Conservation (phyloP, 2,888 invertebrate species). For the Microdon myrmicae region DNA sequence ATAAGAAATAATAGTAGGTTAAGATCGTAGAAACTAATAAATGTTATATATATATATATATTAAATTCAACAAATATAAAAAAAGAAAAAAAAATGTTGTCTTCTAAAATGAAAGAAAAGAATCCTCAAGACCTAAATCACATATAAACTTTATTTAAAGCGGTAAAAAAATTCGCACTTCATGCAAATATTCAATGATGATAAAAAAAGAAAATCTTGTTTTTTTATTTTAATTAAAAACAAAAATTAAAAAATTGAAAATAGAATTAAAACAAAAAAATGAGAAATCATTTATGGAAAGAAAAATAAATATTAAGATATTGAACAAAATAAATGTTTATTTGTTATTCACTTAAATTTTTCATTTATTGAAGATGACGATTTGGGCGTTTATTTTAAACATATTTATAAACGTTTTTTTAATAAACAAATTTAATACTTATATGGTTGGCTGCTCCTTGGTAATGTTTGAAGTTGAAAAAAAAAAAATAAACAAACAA, state of each 20-base stretch:
- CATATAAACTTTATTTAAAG: constrained; percentile 43
- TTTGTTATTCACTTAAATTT: constrained; percentile 29
- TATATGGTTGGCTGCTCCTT: constrained; percentile 34
- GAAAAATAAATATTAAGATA: constrained; percentile 53
- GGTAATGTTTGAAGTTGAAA: constrained; percentile 16
- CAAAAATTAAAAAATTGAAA: constrained; percentile 24
- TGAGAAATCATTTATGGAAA: constrained; percentile 38
- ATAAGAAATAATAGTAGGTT: constrained; percentile 18
- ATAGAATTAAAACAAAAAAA: constrained; percentile 2
- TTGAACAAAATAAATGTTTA: constrained; percentile 43
- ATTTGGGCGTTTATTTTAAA: constrained; percentile 6
- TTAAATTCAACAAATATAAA: constrained; percentile 45
- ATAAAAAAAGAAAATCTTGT: constrained; percentile 25
- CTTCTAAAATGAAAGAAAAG: constrained; percentile 35
- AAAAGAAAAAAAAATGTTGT: constrained; percentile 34
- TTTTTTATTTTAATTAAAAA: constrained; percentile 35
- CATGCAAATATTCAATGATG: constrained; percentile 14
- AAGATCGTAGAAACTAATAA: constrained; percentile 50
- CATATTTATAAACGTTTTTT: constrained; percentile 14
- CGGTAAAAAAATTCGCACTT: constrained; percentile 6
- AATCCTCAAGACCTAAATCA: constrained; percentile 43
- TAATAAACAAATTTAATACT: constrained; percentile 13
- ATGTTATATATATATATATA: constrained; percentile 39
- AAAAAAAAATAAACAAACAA: constrained; percentile 38
- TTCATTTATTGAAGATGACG: constrained; percentile 23